phyloP scores from a whole-genome alignment of 1,140 invertebrate species.

The Chionoecetes opilio region DNA sequence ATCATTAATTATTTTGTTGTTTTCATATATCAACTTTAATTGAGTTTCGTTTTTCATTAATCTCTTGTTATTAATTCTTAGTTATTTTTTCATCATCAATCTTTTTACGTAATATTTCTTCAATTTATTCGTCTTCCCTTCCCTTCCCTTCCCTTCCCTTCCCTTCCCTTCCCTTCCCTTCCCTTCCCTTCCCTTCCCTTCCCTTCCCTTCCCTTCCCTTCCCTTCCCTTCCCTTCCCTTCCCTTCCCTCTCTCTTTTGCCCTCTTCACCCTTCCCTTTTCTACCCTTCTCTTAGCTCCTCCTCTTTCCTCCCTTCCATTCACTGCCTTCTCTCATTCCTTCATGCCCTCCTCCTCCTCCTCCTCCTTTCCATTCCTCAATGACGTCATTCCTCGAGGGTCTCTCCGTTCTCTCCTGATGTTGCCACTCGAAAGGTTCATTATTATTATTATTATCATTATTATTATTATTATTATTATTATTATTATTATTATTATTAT shows the following conservation, averaged over 20 bases:
- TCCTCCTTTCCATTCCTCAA: neutral
- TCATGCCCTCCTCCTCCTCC: neutral
- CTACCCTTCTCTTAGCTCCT: neutral
- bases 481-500: neutral
- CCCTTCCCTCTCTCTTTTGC: neutral
- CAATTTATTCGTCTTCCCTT: neutral
- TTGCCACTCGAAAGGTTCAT: neutral
- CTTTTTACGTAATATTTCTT: too few species aligned
- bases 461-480: neutral
- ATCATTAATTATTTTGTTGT: too few species aligned
- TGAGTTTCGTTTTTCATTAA: too few species aligned
- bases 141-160: neutral
- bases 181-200: neutral
- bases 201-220: neutral
- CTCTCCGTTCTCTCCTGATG: neutral
- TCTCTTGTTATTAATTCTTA: too few species aligned
- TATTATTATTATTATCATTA: neutral
- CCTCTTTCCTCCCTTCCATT: too few species aligned
- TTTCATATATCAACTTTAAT: too few species aligned
- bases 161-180: neutral
- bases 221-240: neutral
- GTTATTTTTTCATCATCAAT: neutral
- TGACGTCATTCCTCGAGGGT: conserved; percentile 12
- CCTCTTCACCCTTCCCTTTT: neutral
- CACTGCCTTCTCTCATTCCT: neutral